Evolutionary conservation across 23 tunicate genomes (phyloP).

Genomic region (Corella eumyota): DNA sequence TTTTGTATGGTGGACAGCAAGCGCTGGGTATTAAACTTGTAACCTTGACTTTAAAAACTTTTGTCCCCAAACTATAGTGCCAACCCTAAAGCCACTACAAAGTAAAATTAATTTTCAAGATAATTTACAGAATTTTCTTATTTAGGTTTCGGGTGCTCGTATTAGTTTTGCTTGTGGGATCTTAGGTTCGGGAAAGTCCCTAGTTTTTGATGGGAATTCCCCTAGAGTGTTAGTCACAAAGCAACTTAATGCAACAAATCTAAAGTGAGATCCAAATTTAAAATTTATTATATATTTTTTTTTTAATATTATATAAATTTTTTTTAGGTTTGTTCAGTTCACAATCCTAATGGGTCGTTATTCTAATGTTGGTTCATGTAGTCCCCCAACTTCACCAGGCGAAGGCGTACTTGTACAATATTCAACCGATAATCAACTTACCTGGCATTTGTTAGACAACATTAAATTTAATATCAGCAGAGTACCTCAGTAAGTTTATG

Average conservation of each 20-base stretch:
- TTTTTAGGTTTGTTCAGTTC: slow-evolving; percentile 60
- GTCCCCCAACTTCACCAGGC: slow-evolving; percentile 24
- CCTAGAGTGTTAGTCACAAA: slow-evolving; percentile 27
- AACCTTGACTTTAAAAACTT: too few species aligned
- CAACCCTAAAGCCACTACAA: too few species aligned
- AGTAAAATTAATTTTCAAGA: too few species aligned
- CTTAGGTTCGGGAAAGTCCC: slow-evolving; percentile 59
- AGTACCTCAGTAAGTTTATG: slow-evolving; percentile 14
- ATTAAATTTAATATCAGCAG: slow-evolving; percentile 19
- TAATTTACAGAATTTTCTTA: background rate
- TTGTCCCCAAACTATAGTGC: too few species aligned
- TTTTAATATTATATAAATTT: background rate
- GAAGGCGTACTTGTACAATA: slow-evolving; percentile 76
- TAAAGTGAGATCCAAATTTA: slow-evolving; percentile 23
- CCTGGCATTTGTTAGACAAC: slow-evolving; percentile 39
- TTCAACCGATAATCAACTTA: slow-evolving; percentile 35
- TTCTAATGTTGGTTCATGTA: slow-evolving; percentile 50
- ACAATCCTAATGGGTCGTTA: slow-evolving; percentile 49
- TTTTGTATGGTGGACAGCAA: too few species aligned
- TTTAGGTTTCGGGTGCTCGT: slow-evolving; percentile 26
- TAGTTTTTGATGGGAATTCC: slow-evolving; percentile 37
- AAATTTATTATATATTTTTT: background rate
- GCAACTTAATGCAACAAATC: slow-evolving; percentile 38
- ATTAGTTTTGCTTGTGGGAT: slow-evolving; percentile 74
- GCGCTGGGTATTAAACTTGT: too few species aligned